phyloP scores from a whole-genome alignment of 1,140 invertebrate species.

The Drosophila pseudoananassae region DNA sequence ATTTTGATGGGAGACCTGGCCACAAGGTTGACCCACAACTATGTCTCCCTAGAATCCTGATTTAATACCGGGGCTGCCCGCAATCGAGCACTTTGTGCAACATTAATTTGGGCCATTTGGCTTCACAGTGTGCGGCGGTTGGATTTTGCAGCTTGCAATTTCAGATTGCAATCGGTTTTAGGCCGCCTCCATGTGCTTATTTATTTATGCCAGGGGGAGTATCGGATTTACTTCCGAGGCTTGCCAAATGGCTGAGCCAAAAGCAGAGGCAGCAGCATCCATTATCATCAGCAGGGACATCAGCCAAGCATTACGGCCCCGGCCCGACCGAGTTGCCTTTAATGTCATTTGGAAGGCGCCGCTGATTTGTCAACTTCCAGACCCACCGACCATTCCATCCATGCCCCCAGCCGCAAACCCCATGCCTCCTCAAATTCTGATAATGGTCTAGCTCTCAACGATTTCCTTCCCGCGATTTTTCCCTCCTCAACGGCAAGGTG shows the following conservation, averaged over 20 bases:
- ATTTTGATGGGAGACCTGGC: neutral
- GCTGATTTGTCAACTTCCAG: slow-evolving; percentile 72
- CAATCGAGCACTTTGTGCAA: slow-evolving; percentile 54
- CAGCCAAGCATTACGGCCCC: slow-evolving; percentile 61
- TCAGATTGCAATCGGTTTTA: slow-evolving; percentile 59
- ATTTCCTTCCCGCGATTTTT: slow-evolving; percentile 62
- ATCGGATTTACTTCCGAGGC: slow-evolving; percentile 60
- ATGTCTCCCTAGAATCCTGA: neutral
- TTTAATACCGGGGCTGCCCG: slow-evolving; percentile 24
- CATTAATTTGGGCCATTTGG: slow-evolving; percentile 66
- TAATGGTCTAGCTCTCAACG: slow-evolving; percentile 66
- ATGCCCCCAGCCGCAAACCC: neutral
- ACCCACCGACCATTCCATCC: slow-evolving; percentile 8
- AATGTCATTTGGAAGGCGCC: slow-evolving; percentile 63
- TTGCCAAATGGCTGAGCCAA: slow-evolving; percentile 55
- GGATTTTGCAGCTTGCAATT: slow-evolving; percentile 43
- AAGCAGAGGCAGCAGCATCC: slow-evolving; percentile 28
- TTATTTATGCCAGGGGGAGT: slow-evolving; percentile 63
- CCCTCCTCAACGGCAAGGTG: slow-evolving; percentile 53
- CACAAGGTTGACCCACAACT: neutral
- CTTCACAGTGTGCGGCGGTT: neutral
- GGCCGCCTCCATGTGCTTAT: slow-evolving; percentile 32
- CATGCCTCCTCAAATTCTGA: slow-evolving; percentile 18
- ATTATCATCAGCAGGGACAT: slow-evolving; percentile 49
- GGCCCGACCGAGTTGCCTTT: slow-evolving; percentile 41